Conservation (phyloP, 2,113 vertebrate species). For the Choloepus hoffmanni region DNA sequence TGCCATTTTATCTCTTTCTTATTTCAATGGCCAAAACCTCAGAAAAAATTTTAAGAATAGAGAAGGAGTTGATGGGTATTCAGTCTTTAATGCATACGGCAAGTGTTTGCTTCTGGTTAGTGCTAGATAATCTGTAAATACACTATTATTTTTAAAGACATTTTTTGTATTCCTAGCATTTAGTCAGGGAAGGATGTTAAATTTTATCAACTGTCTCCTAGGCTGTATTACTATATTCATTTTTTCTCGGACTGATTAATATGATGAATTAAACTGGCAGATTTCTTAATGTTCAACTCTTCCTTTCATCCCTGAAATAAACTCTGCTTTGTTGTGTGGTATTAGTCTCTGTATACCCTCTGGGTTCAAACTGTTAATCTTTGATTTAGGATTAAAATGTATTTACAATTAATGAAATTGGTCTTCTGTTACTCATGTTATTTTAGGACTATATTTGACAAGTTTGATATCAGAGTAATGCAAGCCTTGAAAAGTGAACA, state of each 20-base stretch:
- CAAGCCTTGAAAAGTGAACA: neutral
- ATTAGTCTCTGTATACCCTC: conserved; percentile 21
- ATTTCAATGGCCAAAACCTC: conserved; percentile 43
- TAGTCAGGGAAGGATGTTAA: neutral
- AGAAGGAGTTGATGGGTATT: neutral
- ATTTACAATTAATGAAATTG: neutral
- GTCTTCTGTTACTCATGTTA: neutral
- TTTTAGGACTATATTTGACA: conserved; percentile 3
- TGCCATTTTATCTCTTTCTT: conserved; percentile 6
- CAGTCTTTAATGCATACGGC: neutral
- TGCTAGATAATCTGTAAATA: neutral
- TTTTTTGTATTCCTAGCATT: conserved; percentile 10
- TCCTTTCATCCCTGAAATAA: conserved; percentile 18
- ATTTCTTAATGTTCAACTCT: neutral
- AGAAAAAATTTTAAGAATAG: neutral
- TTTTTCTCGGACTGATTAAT: conserved; percentile 6
- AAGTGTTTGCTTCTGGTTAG: neutral
- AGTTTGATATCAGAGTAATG: neutral
- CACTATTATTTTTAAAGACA: neutral
- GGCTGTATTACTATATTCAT: neutral
- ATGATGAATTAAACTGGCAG: neutral
- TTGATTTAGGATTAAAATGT: conserved; percentile 51
- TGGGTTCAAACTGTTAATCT: neutral
- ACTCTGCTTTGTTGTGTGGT: neutral
- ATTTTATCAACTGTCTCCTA: conserved; percentile 19